A percentile compares a stretch with the other conserved stretches of the same genome.
Conservation (phyloP, 1,140 invertebrate genomes). For the Stegodyphus dumicola region DNA sequence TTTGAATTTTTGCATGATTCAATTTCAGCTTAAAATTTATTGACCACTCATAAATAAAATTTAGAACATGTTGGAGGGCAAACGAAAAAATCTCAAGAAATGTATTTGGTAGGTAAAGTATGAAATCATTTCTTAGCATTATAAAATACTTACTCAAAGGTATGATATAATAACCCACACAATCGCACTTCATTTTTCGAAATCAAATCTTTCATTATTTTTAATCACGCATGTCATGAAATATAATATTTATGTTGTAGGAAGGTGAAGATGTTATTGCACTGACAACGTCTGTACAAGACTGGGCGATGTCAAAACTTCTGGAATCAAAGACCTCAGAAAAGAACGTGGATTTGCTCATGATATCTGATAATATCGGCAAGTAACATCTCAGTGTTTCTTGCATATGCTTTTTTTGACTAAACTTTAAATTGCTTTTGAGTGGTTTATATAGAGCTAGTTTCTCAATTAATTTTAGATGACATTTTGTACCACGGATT, state of each 20-base stretch:
- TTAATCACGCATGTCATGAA: too few relatives aligned
- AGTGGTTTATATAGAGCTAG: background rate
- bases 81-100: too few relatives aligned
- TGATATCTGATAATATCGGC: constrained; percentile 43
- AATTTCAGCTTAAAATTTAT: too few relatives aligned
- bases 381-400: background rate
- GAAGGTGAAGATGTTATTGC: constrained; percentile 38
- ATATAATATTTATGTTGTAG: background rate
- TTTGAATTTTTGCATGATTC: too few relatives aligned
- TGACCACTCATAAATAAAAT: too few relatives aligned
- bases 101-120: too few relatives aligned
- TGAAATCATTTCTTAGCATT: too few relatives aligned
- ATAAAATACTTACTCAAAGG: too few relatives aligned
- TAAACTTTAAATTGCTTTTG: background rate
- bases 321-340: constrained; percentile 27
- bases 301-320: constrained; percentile 49
- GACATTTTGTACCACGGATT: background rate
- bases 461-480: background rate
- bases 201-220: too few relatives aligned
- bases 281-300: constrained; percentile 36
- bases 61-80: too few relatives aligned
- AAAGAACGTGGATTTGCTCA: constrained; percentile 35
- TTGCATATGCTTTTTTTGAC: background rate
- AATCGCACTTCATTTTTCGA: too few relatives aligned
- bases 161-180: too few relatives aligned